These are phyloP conservation scores for Fragum sueziense DNA, from an alignment of 2,888 invertebrate species.

Conservation along the genomic window DNA sequence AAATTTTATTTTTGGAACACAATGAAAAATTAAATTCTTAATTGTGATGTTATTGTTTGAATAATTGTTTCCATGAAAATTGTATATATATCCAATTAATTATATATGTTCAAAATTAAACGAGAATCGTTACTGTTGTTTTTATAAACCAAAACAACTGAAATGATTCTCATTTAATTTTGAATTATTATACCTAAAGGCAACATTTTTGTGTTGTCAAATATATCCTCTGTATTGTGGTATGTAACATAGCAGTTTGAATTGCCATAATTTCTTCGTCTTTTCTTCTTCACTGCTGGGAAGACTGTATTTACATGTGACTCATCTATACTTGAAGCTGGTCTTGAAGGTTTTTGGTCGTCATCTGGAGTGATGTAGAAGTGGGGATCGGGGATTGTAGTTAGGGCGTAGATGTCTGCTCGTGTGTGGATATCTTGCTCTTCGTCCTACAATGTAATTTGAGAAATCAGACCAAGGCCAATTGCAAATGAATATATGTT, in stretches of 20 bases:
- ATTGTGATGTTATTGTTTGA: too few species aligned
- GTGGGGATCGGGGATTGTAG: slow-evolving; percentile 65
- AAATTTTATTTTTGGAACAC: too few species aligned
- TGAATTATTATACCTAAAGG: slow-evolving; percentile 62
- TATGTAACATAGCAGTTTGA: slow-evolving; percentile 68
- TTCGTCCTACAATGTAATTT: slow-evolving; percentile 62
- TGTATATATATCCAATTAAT: too few species aligned
- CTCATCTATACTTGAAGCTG: slow-evolving; percentile 24
- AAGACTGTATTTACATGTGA: slow-evolving; percentile 20
- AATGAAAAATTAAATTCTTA: too few species aligned
- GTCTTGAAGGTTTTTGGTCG: slow-evolving; percentile 25
- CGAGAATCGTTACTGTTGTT: too few species aligned
- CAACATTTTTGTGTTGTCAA: slow-evolving; percentile 67
- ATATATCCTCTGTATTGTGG: slow-evolving; percentile 60
- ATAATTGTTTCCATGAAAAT: too few species aligned
- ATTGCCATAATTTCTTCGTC: slow-evolving; percentile 66
- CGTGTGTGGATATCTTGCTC: slow-evolving; percentile 73
- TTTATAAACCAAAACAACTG: too few species aligned
- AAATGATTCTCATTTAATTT: too few species aligned
- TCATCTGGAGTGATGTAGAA: slow-evolving; percentile 62
- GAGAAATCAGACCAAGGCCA: too few species aligned
- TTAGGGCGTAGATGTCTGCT: slow-evolving; percentile 69
- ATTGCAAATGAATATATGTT: too few species aligned
- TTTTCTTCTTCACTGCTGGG: slow-evolving; percentile 58
- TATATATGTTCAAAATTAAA: too few species aligned